These are phyloP conservation scores for Mirza zaza DNA, from an alignment of 2,113 vertebrate species.

Conservation along the genomic window DNA sequence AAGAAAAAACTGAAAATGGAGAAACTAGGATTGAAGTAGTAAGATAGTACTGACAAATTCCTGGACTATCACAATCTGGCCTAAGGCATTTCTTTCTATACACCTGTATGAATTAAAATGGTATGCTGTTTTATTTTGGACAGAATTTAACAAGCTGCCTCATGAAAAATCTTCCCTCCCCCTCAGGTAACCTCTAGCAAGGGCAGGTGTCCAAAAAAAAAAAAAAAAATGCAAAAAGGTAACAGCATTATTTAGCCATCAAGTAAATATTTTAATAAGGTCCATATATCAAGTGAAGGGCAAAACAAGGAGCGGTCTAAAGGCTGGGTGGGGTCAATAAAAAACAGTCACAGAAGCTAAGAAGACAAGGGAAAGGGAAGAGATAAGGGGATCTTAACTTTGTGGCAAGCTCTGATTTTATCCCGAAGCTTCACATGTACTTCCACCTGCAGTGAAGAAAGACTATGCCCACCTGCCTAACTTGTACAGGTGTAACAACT, in stretches of 20 bases:
- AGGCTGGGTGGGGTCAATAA: not conserved
- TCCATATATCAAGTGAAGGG: not conserved
- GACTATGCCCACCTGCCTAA: not conserved
- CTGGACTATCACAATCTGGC: not conserved
- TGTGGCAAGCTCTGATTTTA: not conserved
- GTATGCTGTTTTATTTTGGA: not conserved
- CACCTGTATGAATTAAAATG: slow-evolving; percentile 12
- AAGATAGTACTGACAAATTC: not conserved
- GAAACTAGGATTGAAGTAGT: not conserved
- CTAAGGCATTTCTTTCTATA: not conserved
- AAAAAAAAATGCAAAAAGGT: not conserved
- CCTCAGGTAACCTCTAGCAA: not conserved
- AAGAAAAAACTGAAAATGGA: not conserved
- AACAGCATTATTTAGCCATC: slow-evolving; percentile 3
- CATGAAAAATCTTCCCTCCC: slow-evolving; percentile 16
- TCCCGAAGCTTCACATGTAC: not conserved
- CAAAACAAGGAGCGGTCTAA: not conserved
- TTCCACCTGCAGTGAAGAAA: not conserved
- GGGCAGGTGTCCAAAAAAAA: not conserved
- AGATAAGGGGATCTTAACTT: not conserved
- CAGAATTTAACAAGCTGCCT: not conserved
- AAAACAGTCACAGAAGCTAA: not conserved
- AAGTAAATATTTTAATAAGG: not conserved
- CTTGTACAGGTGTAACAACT: not conserved
- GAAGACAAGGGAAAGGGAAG: not conserved